These are phyloP conservation scores for Alfaro cultratus DNA, from an alignment of 2,797 vertebrate species.

Conservation along the genomic window DNA sequence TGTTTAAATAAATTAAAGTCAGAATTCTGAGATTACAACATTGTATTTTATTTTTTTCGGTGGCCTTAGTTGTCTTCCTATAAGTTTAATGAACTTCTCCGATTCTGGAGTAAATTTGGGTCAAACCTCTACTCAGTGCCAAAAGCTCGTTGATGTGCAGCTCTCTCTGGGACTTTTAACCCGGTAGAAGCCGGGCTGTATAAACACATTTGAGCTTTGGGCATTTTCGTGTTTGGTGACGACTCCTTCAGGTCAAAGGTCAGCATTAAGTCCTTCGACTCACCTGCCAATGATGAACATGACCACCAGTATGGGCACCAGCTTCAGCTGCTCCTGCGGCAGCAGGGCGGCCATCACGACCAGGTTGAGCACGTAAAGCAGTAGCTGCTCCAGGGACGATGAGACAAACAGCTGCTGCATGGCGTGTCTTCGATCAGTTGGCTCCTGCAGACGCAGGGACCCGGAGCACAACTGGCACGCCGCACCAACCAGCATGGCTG, in stretches of 20 bases:
- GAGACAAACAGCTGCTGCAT: conserved; percentile 76
- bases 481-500: conserved; percentile 75
- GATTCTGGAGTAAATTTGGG: not conserved
- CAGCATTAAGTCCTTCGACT: conserved; percentile 17
- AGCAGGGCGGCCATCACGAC: conserved; percentile 74
- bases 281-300: conserved; percentile 82
- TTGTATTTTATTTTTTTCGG: not conserved
- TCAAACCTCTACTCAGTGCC: not conserved
- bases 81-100: not conserved
- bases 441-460: conserved; percentile 61
- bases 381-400: conserved; percentile 72
- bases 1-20: no score
- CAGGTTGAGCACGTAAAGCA: conserved; percentile 80
- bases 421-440: conserved; percentile 46
- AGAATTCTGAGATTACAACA: not conserved
- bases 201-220: not conserved
- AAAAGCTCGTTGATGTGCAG: not conserved
- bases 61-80: no score
- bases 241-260: not conserved
- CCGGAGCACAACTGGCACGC: conserved; percentile 75
- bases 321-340: conserved; percentile 76
- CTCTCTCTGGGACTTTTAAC: not conserved
- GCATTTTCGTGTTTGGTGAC: not conserved
- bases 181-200: not conserved
- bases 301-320: conserved; percentile 74